Percentiles rank a stretch among this genome's conserved stretches.
phyloP scores from a whole-genome alignment of 2,888 invertebrate species.

The Scelioninae gen. 2 region DNA sequence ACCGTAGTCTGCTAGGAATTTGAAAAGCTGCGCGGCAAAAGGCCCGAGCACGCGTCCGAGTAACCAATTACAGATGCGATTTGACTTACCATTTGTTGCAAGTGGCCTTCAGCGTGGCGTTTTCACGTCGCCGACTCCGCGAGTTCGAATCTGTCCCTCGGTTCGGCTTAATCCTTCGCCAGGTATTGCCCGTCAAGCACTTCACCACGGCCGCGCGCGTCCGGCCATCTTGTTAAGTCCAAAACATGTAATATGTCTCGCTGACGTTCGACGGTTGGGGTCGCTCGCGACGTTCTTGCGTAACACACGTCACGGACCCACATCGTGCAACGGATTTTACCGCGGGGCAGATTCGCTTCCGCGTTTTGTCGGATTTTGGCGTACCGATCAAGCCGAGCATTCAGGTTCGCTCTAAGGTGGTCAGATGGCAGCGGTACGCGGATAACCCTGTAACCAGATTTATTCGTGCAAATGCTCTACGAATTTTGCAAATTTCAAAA shows the following conservation, averaged over 20 bases:
- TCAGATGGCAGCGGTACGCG: too few species aligned
- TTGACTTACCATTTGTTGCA: too few species aligned
- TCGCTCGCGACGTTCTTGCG: conserved; percentile 42
- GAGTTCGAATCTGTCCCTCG: conserved; percentile 1
- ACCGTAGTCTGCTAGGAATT: conserved; percentile 56
- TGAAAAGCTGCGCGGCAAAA: conserved; percentile 52
- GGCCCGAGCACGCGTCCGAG: background rate
- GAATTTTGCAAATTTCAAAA: too few species aligned
- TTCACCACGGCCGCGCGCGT: conserved; percentile 50
- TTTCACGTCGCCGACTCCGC: conserved; percentile 4
- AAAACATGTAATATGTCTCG: conserved; percentile 47
- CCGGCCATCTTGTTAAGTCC: conserved; percentile 55
- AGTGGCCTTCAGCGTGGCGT: background rate
- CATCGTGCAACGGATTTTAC: background rate
- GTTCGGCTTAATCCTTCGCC: conserved; percentile 6
- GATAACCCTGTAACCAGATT: too few species aligned
- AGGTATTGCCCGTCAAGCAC: conserved; percentile 23
- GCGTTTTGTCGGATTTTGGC: background rate
- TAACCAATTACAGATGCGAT: too few species aligned
- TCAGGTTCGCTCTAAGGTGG: too few species aligned
- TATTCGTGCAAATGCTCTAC: too few species aligned
- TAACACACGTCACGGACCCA: conserved; percentile 5
- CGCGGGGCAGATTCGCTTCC: conserved; percentile 9
- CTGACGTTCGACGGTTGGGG: conserved; percentile 31
- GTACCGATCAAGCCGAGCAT: too few species aligned